Conservation (phyloP, 2,113 vertebrate species). For the Mirounga angustirostris region DNA sequence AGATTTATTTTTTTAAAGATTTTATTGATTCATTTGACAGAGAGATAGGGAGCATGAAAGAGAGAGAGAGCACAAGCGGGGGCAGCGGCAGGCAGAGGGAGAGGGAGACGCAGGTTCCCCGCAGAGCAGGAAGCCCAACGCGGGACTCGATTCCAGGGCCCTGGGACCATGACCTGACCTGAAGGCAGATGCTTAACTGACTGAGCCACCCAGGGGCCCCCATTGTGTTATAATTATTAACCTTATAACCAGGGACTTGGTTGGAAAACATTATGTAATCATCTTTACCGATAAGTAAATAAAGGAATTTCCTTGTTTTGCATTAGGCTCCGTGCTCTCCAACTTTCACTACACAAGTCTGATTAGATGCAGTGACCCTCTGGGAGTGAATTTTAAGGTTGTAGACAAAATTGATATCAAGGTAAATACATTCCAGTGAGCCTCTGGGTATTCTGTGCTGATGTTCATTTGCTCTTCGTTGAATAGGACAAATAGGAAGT, state of each 20-base stretch:
- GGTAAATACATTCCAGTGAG: not conserved
- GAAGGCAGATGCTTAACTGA: not conserved
- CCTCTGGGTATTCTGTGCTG: not conserved
- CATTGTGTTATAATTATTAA: conserved; percentile 40
- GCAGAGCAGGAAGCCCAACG: not conserved
- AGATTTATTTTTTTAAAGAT: not conserved
- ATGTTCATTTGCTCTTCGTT: conserved; percentile 19
- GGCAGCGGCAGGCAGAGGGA: not conserved
- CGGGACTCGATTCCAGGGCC: not conserved
- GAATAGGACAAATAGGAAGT: conserved; percentile 5
- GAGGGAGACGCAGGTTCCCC: not conserved
- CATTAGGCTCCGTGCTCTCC: not conserved
- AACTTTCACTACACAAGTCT: not conserved
- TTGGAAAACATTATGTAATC: conserved; percentile 58
- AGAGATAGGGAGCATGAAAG: not conserved
- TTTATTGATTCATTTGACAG: not conserved
- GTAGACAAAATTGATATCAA: conserved; percentile 14
- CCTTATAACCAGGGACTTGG: conserved; percentile 38
- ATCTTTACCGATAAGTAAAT: conserved; percentile 37
- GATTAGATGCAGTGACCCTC: not conserved
- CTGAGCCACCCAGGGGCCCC: not conserved
- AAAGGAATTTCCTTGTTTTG: conserved; percentile 39
- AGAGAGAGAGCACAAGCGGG: not conserved
- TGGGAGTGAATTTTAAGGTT: not conserved
- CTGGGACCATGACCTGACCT: not conserved